Conservation (phyloP, 2,888 invertebrate species). For the Volucella inanis region DNA sequence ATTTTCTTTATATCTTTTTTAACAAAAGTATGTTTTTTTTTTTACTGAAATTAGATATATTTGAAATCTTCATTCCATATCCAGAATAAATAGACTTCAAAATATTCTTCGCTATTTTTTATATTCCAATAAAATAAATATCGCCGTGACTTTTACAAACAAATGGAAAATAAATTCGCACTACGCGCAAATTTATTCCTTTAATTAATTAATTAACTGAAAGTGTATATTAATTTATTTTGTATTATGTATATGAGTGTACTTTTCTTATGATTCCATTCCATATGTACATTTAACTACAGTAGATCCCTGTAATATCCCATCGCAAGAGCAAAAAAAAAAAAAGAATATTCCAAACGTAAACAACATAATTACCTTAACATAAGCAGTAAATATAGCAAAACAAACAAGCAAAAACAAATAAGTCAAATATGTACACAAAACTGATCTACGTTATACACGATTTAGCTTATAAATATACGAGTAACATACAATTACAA, state of each 20-base stretch:
- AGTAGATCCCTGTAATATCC: conserved; percentile 49
- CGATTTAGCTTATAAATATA: conserved; percentile 48
- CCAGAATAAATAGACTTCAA: neutral
- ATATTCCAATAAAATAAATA: neutral
- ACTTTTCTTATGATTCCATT: conserved; percentile 58
- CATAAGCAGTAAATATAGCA: conserved; percentile 31
- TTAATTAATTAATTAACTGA: conserved; percentile 3
- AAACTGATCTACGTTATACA: conserved; percentile 53
- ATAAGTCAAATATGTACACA: conserved; percentile 39
- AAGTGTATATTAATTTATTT: conserved; percentile 15
- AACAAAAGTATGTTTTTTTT: neutral
- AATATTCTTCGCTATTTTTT: neutral
- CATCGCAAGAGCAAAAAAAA: conserved; percentile 50
- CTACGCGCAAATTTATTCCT: conserved; percentile 37
- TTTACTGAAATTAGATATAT: too few relatives aligned
- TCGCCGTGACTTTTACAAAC: neutral
- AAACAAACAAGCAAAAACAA: conserved; percentile 8
- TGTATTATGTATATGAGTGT: conserved; percentile 14
- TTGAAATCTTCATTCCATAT: conserved; percentile 8
- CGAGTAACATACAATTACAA: conserved; percentile 35
- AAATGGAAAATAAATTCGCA: conserved; percentile 3
- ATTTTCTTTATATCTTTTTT: too few relatives aligned
- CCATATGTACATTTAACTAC: conserved; percentile 48
- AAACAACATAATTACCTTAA: conserved; percentile 28
- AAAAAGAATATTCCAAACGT: conserved; percentile 51